These are phyloP conservation scores for Sebastes reedi DNA, from an alignment of 2,797 vertebrate genomes.

Conservation along the genomic window DNA sequence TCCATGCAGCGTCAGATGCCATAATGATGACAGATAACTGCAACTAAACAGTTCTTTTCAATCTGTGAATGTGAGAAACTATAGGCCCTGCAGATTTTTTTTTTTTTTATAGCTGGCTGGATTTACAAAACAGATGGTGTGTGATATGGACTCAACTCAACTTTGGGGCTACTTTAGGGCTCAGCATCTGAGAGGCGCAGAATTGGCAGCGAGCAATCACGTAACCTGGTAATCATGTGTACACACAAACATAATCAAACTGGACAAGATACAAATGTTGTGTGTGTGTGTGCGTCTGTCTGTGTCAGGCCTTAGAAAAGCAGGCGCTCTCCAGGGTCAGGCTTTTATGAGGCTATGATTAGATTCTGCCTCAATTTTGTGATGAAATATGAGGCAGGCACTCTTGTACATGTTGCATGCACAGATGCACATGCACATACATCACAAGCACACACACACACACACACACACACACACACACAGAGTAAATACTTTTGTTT, in stretches of 20 bases:
- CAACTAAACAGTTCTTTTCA: constrained; percentile 22
- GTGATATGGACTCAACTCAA: constrained; percentile 63
- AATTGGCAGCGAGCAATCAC: constrained; percentile 62
- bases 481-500: constrained; percentile 38
- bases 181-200: constrained; percentile 59
- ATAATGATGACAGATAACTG: constrained; percentile 34
- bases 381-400: constrained; percentile 76
- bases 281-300: constrained; percentile 10
- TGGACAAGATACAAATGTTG: constrained; percentile 43
- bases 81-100: constrained; percentile 34
- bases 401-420: constrained; percentile 63
- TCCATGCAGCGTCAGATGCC: constrained; percentile 8
- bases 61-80: constrained; percentile 17
- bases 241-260: constrained; percentile 55
- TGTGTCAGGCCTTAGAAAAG: constrained; percentile 56
- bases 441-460: constrained; percentile 6
- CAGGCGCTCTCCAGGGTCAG: constrained; percentile 72
- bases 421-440: constrained; percentile 37
- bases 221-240: constrained; percentile 65
- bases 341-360: constrained; percentile 79
- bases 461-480: background rate
- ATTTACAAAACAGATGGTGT: constrained; percentile 70
- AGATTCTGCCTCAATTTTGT: constrained; percentile 78
- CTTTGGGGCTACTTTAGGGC: constrained; percentile 62
- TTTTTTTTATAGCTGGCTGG: constrained; percentile 33